Evolutionary conservation across 2,113 vertebrate species (phyloP).

Genomic region (Pelodiscus sinensis): DNA sequence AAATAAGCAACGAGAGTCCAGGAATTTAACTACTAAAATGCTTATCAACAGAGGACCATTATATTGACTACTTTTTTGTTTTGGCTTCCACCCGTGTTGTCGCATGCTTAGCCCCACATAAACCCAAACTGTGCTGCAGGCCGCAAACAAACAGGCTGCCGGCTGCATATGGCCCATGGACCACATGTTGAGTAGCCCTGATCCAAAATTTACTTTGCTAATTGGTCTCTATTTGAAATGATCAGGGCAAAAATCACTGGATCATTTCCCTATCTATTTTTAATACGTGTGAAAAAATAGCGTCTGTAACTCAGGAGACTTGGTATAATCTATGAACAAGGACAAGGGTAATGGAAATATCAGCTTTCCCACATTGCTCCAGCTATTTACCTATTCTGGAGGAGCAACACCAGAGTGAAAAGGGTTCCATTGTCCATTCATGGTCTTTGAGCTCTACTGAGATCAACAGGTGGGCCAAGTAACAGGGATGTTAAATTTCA

Average conservation of each 20-base stretch:
- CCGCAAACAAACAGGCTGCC: too few species aligned
- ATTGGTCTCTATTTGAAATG: neutral
- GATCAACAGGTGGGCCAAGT: neutral
- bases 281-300: neutral
- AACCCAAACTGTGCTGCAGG: too few species aligned
- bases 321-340: neutral
- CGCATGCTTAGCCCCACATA: too few species aligned
- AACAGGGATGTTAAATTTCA: too few species aligned
- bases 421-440: neutral
- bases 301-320: neutral
- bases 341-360: neutral
- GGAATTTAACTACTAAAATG: too few species aligned
- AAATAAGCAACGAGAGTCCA: too few species aligned
- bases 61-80: too few species aligned
- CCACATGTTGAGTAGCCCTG: too few species aligned
- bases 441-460: neutral
- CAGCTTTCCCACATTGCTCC: neutral
- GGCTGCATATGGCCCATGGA: too few species aligned
- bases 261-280: neutral
- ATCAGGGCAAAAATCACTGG: neutral
- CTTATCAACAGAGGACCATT: too few species aligned
- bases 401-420: neutral
- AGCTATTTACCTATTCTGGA: neutral
- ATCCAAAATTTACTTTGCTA: neutral
- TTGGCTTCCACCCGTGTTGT: too few species aligned